These are phyloP conservation scores for Brachypteracias leptosomus DNA, from an alignment of 2,113 vertebrate genomes.

Conservation along the genomic window DNA sequence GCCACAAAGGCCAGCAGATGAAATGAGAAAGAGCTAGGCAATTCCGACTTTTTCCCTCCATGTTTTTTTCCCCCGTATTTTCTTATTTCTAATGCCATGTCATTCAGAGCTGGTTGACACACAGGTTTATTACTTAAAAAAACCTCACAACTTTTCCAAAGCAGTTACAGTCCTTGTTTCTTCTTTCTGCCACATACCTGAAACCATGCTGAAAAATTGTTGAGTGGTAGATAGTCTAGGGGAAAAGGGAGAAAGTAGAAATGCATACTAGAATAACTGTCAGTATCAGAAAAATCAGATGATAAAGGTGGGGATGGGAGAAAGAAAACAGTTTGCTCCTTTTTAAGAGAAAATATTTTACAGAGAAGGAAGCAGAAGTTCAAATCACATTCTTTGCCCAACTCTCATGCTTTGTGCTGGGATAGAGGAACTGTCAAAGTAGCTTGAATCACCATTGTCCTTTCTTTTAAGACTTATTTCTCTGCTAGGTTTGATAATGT, in stretches of 20 bases:
- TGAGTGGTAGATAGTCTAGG: background rate
- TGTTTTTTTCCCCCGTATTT: background rate
- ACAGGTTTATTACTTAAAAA: background rate
- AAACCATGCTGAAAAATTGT: background rate
- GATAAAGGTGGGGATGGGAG: accelerated
- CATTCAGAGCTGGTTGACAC: background rate
- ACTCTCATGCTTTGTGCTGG: background rate
- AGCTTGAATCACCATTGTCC: background rate
- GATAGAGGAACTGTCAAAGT: background rate
- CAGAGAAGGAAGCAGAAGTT: background rate
- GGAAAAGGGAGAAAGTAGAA: background rate
- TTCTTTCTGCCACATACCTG: background rate
- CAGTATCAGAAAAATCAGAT: background rate
- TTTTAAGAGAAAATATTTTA: background rate
- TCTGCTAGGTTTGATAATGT: background rate
- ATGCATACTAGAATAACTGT: background rate
- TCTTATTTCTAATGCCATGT: background rate
- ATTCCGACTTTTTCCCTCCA: background rate
- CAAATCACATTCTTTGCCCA: background rate
- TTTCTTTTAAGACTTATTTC: background rate
- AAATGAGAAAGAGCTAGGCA: background rate
- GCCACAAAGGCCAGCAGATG: background rate
- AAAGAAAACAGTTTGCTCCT: background rate
- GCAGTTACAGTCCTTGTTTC: background rate
- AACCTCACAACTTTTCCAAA: background rate